Evolutionary conservation across 2,888 invertebrate genomes (phyloP).

Genomic region (Cerastoderma edule): DNA sequence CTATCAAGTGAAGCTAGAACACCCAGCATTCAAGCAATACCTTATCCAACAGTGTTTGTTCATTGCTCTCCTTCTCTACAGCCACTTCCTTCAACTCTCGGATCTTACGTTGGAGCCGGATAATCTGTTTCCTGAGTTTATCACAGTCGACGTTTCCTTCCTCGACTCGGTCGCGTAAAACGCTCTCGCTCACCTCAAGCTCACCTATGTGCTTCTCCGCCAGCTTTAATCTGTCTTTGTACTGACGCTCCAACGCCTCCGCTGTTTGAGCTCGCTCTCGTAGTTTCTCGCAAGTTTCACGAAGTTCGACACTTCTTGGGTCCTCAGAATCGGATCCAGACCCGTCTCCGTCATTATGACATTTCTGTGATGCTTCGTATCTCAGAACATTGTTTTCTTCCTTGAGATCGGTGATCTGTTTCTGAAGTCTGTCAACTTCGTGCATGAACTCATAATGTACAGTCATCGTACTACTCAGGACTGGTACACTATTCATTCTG

Average conservation of each 20-base stretch:
- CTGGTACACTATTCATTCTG: slow-evolving; percentile 46
- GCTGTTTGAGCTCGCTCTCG: slow-evolving; percentile 70
- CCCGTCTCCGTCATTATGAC: slow-evolving; percentile 56
- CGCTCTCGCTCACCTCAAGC: slow-evolving; percentile 71
- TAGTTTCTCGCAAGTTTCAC: slow-evolving; percentile 72
- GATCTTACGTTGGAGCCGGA: slow-evolving; percentile 70
- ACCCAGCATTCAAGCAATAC: slow-evolving; percentile 63
- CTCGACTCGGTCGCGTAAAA: slow-evolving; percentile 71
- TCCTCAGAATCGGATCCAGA: slow-evolving; percentile 58
- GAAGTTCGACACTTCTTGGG: slow-evolving; percentile 68
- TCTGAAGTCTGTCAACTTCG: slow-evolving; percentile 59
- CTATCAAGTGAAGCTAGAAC: slow-evolving; percentile 10
- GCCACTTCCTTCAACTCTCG: slow-evolving; percentile 74
- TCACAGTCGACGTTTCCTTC: slow-evolving; percentile 69
- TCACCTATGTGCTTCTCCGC: slow-evolving; percentile 76
- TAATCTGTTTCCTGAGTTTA: slow-evolving; percentile 66
- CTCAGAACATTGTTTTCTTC: slow-evolving; percentile 69
- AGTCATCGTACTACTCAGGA: slow-evolving; percentile 24
- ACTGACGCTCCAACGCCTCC: slow-evolving; percentile 70
- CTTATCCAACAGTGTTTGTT: slow-evolving; percentile 73
- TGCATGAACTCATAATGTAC: slow-evolving; percentile 36
- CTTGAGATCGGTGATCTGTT: slow-evolving; percentile 58
- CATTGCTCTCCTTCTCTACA: slow-evolving; percentile 72
- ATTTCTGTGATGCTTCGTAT: slow-evolving; percentile 56
- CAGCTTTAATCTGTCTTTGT: slow-evolving; percentile 72